Evolutionary conservation across 2,888 invertebrate species (phyloP).

Genomic region (Bedellia somnulentella): DNA sequence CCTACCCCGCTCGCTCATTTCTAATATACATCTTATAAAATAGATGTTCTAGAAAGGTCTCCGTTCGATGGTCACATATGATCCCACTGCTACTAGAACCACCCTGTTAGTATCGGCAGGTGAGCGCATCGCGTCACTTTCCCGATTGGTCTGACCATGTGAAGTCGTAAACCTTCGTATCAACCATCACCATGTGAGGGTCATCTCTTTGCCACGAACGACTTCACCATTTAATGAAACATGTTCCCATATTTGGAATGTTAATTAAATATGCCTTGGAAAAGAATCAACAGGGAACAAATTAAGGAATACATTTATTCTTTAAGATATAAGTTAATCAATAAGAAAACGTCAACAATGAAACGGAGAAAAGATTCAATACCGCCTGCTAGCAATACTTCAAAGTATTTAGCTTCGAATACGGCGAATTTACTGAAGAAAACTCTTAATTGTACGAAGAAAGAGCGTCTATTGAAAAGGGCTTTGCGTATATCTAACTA

Average conservation of each 20-base stretch:
- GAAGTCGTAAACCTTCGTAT: conserved; percentile 21
- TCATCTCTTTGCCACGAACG: too few species aligned
- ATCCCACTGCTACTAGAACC: conserved; percentile 15
- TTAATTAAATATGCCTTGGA: too few species aligned
- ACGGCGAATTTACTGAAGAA: conserved; percentile 36
- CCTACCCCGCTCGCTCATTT: conserved; percentile 13
- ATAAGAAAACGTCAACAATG: conserved; percentile 20
- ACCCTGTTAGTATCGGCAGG: conserved; percentile 38
- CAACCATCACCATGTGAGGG: too few species aligned
- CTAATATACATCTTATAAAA: too few species aligned
- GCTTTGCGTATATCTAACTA: too few species aligned
- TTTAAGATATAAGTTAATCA: conserved; percentile 8
- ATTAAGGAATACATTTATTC: not conserved
- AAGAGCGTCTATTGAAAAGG: too few species aligned
- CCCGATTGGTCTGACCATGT: conserved; percentile 35
- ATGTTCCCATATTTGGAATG: too few species aligned
- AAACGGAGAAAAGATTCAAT: conserved; percentile 40
- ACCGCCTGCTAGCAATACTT: conserved; percentile 43
- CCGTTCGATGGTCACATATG: conserved; percentile 17
- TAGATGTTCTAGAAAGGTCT: too few species aligned
- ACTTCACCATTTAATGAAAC: too few species aligned
- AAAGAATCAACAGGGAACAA: not conserved
- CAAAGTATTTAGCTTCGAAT: conserved; percentile 37
- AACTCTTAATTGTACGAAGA: conserved; percentile 27
- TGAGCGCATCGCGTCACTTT: conserved; percentile 39